phyloP scores from a whole-genome alignment of 2,888 invertebrate species.

The Macaria liturata region DNA sequence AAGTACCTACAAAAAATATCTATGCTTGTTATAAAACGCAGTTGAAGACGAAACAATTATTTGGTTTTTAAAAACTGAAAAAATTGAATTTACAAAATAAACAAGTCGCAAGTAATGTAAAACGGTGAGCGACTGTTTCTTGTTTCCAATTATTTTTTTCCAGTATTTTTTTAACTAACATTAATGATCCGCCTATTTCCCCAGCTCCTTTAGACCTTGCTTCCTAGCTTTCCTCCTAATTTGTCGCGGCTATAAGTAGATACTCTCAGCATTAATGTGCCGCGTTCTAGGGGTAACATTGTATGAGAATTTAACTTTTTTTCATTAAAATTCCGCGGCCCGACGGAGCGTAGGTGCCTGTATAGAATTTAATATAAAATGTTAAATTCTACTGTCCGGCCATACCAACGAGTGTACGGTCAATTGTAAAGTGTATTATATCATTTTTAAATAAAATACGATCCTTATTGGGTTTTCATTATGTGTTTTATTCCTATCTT shows the following conservation, averaged over 20 bases:
- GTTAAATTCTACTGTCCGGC: constrained; percentile 46
- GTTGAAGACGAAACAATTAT: no score
- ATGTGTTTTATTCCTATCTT: constrained; percentile 51
- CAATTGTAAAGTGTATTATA: constrained; percentile 82
- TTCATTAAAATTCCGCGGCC: constrained; percentile 26
- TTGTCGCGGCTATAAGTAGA: constrained; percentile 13
- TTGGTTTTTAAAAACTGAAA: no score
- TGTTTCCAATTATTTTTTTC: no score
- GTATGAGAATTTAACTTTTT: constrained; percentile 14
- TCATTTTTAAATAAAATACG: constrained; percentile 79
- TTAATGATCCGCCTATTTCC: no score
- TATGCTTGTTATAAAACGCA: no score
- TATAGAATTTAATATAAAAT: constrained; percentile 37
- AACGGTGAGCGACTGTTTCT: no score
- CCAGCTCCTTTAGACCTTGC: neutral
- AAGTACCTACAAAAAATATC: no score
- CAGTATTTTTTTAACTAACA: no score
- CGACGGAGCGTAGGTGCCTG: constrained; percentile 26
- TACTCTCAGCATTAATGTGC: constrained; percentile 21
- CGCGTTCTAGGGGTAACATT: constrained; percentile 36
- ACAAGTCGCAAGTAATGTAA: no score
- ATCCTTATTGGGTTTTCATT: constrained; percentile 78
- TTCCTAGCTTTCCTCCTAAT: neutral
- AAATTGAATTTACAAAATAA: no score
- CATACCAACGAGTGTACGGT: constrained; percentile 65